Conservation (phyloP, 1,140 invertebrate genomes). For the Linepithema humile region DNA sequence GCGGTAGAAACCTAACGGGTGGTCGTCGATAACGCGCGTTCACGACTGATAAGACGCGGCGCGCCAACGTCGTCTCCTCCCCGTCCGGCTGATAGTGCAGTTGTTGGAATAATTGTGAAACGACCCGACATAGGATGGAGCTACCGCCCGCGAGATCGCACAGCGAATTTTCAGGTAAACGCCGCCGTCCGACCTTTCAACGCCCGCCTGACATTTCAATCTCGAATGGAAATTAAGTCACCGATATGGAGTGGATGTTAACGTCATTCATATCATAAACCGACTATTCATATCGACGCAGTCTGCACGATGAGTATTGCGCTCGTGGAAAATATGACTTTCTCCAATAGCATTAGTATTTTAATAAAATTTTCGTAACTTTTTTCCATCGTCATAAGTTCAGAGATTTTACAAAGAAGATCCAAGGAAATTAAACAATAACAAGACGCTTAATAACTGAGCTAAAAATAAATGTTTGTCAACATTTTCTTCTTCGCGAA, state of each 20-base stretch:
- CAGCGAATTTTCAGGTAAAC: constrained; percentile 36
- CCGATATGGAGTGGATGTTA: constrained; percentile 9
- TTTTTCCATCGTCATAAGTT: background rate
- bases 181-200: constrained; percentile 22
- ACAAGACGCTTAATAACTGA: background rate
- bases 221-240: constrained; percentile 54
- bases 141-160: background rate
- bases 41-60: constrained; percentile 48
- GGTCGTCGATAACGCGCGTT: constrained; percentile 58
- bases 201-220: constrained; percentile 44
- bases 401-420: background rate
- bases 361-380: background rate
- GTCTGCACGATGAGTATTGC: background rate
- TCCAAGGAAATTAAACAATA: background rate
- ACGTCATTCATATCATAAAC: constrained; percentile 29
- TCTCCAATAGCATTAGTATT: background rate
- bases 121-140: constrained; percentile 49
- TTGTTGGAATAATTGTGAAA: background rate
- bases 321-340: background rate
- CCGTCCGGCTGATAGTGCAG: constrained; percentile 55
- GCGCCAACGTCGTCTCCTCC: background rate
- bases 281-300: constrained; percentile 33
- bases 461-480: background rate
- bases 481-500: background rate
- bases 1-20: constrained; percentile 29